Base-by-base conservation (phyloP, 2,888 invertebrate species). In the Esperia sulphurella region DNA sequence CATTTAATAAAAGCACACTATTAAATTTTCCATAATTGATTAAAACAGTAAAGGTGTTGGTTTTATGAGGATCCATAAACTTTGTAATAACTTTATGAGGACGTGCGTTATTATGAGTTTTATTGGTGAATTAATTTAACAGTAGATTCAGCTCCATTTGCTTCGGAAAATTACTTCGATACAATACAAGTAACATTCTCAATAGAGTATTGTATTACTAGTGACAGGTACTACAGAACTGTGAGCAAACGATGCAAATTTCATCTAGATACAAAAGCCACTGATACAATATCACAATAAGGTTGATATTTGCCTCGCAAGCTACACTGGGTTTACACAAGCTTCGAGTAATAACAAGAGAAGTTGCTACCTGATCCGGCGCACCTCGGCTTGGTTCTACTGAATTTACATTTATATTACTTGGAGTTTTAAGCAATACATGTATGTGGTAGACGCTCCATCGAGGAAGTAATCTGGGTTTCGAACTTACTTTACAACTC, bases 391-490 rank as follows among this genome's bases (percentile, higher is more conserved):
- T 72, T 71, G 71, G 68, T 73, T 71, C 68, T 59, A 61, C 53
- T 54, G 56, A 67, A 79, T 77, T 79, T 73, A 73, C 78, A 78
- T 79, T 73, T 79, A 79, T 79, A 79, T 79, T 77, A 76, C 69
- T 65, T 66, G 49, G 65, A 74, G 71, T 76, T 77, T 75, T 72
- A 70, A 76, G 73, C 65, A 68, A 69, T 74, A 71, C 68, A 68
- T 71, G 68, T 65, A 67, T 65, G 54, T 54, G 43, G 41, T 33
- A 38, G 30, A 5, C 31, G 29, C 31, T 2, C 5, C 33, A 40
- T 39, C 45, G 39, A 14, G n/a, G 5, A 44, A 44, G 30, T 37
- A 44, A 45, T 45, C 37, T 45, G 30, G 29, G 45, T 10, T 28
- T 45, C 14, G 14, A 37, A 44, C 35, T 40, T 40, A 12, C n/a